Percentiles rank a stretch among this genome's conserved stretches.
These are phyloP conservation scores for Drosophila navojoa DNA, from an alignment of 1,140 invertebrate genomes.

Conservation along the genomic window DNA sequence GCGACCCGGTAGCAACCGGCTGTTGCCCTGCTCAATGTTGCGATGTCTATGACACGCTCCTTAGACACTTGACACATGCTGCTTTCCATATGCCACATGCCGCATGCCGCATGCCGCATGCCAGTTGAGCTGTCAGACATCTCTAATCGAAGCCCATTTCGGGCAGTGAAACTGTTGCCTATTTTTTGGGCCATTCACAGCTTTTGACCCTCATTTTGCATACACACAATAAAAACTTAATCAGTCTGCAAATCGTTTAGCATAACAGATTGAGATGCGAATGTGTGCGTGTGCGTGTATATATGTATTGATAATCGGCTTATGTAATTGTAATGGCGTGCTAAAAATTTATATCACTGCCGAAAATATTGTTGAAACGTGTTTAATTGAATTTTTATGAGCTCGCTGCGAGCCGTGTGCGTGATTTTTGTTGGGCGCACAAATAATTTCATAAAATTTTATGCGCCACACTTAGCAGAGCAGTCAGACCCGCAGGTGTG, in stretches of 20 bases:
- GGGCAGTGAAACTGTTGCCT: constrained; percentile 42
- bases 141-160: constrained; percentile 47
- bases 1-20: constrained; percentile 5
- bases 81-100: constrained; percentile 63
- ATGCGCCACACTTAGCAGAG: constrained; percentile 49
- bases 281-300: constrained; percentile 1
- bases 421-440: constrained; percentile 42
- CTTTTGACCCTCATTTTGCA: constrained; percentile 54
- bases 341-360: constrained; percentile 79
- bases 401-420: constrained; percentile 33
- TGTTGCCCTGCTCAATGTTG: constrained; percentile 44
- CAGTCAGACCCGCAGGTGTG: background rate
- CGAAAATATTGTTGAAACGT: constrained; percentile 77
- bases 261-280: constrained; percentile 36
- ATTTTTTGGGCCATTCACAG: constrained; percentile 23
- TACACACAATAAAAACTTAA: constrained; percentile 75
- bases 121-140: constrained; percentile 65
- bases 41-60: constrained; percentile 64
- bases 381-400: constrained; percentile 82
- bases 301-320: constrained; percentile 55
- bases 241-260: constrained; percentile 74
- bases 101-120: constrained; percentile 56
- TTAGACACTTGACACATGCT: constrained; percentile 75
- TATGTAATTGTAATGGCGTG: constrained; percentile 80
- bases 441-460: constrained; percentile 77